These are phyloP conservation scores for Litoditis marina DNA, from an alignment of 2,888 invertebrate species.

Conservation along the genomic window DNA sequence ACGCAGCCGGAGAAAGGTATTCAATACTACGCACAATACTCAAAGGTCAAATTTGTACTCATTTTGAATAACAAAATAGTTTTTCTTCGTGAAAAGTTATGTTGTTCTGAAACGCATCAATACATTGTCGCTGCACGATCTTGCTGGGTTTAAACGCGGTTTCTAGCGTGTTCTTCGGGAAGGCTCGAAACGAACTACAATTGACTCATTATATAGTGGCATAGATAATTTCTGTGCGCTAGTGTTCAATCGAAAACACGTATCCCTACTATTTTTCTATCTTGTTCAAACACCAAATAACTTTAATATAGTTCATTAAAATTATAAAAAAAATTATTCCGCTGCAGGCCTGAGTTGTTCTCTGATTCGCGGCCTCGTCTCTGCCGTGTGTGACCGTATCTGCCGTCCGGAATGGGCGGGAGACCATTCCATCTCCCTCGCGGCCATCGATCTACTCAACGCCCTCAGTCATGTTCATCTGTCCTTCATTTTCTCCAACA, in stretches of 20 bases:
- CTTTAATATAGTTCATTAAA: not conserved
- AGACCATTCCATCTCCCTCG: constrained; percentile 43
- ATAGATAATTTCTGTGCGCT: too few species aligned
- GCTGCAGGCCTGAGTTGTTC: constrained; percentile 42
- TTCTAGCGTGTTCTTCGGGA: not conserved
- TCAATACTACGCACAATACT: not conserved
- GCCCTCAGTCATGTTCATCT: constrained; percentile 50
- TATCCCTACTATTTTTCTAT: too few species aligned
- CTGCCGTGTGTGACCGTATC: constrained; percentile 58
- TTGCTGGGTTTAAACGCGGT: too few species aligned
- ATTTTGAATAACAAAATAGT: too few species aligned
- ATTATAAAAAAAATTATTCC: not conserved
- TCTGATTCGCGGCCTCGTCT: constrained; percentile 52
- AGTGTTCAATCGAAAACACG: too few species aligned
- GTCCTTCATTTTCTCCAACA: constrained; percentile 50
- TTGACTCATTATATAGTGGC: too few species aligned
- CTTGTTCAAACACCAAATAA: too few species aligned
- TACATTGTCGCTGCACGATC: too few species aligned
- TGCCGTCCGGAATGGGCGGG: constrained; percentile 46
- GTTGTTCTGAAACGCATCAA: not conserved
- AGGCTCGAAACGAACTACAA: too few species aligned
- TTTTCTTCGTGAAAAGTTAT: not conserved
- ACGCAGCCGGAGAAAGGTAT: constrained; percentile 39
- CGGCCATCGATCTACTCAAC: constrained; percentile 57
- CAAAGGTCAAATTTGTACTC: constrained; percentile 2